phyloP scores from a whole-genome alignment of 2,797 vertebrate genomes.

The Notolabrus celidotus region DNA sequence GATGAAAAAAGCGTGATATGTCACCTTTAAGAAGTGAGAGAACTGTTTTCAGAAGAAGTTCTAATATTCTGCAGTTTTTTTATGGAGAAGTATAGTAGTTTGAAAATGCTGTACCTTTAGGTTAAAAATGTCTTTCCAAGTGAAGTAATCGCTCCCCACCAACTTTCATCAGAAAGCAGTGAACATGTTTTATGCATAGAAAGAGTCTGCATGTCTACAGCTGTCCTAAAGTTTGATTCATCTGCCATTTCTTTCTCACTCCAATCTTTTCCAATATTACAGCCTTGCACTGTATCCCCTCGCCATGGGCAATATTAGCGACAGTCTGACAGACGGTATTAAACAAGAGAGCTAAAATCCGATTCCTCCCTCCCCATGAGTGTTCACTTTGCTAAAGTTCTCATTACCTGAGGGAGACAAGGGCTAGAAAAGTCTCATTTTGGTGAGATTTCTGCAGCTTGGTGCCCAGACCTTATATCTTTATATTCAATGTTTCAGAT shows the following conservation, averaged over 20 bases:
- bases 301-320: slow-evolving; percentile 72
- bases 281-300: slow-evolving; percentile 52
- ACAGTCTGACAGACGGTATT: slow-evolving; percentile 74
- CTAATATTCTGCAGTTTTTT: too few relatives aligned
- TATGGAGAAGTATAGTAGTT: too few relatives aligned
- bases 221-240: slow-evolving; percentile 66
- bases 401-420: slow-evolving; percentile 74
- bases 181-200: slow-evolving; percentile 62
- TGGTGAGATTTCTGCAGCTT: slow-evolving; percentile 64
- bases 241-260: slow-evolving; percentile 58
- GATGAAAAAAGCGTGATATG: too few relatives aligned
- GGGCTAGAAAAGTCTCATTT: slow-evolving; percentile 73
- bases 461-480: slow-evolving; percentile 69
- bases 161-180: slow-evolving; percentile 14
- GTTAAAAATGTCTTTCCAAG: slow-evolving; percentile 15
- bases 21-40: too few relatives aligned
- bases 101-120: slow-evolving; percentile 20
- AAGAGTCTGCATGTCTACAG: slow-evolving; percentile 44
- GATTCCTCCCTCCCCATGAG: slow-evolving; percentile 69
- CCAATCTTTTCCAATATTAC: slow-evolving; percentile 69
- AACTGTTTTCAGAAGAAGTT: too few relatives aligned
- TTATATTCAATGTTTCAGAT: slow-evolving; percentile 80
- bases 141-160: slow-evolving; percentile 27
- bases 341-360: slow-evolving; percentile 78
- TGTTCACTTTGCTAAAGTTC: slow-evolving; percentile 78